These are phyloP conservation scores for Sclerodermus sp. DNA, from an alignment of 2,888 invertebrate species.

Conservation along the genomic window DNA sequence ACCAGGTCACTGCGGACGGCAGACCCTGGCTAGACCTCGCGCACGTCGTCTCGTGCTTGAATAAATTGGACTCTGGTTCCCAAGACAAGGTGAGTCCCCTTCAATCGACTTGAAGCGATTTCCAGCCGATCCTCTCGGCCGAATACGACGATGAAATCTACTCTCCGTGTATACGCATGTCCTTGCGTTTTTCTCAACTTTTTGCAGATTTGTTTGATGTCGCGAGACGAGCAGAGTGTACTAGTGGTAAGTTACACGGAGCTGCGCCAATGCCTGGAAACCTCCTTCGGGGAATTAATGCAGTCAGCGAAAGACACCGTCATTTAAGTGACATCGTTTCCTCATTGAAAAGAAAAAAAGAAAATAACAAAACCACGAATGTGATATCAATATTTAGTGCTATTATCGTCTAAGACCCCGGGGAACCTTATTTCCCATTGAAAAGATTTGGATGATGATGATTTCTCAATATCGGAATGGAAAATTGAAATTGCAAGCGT, in stretches of 20 bases:
- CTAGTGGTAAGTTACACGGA: slow-evolving; percentile 95
- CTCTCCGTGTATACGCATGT: too few species aligned
- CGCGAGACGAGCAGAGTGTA: slow-evolving; percentile 94
- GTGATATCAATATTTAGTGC: slow-evolving; percentile 56
- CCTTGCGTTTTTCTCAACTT: background rate
- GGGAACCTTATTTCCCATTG: too few species aligned
- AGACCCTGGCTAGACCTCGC: slow-evolving; percentile 96
- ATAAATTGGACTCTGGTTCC: slow-evolving; percentile 85
- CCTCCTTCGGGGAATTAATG: slow-evolving; percentile 84
- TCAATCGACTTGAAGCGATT: too few species aligned
- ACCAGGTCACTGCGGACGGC: slow-evolving; percentile 90
- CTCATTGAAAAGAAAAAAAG: too few species aligned
- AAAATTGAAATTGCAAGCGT: too few species aligned
- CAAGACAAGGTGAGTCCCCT: slow-evolving; percentile 68
- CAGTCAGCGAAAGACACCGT: slow-evolving; percentile 59
- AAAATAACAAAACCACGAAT: slow-evolving; percentile 53
- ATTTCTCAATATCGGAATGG: too few species aligned
- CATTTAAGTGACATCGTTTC: slow-evolving; percentile 22
- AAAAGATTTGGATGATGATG: too few species aligned
- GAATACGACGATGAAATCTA: background rate
- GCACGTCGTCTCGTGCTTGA: slow-evolving; percentile 90
- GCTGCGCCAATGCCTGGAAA: slow-evolving; percentile 91
- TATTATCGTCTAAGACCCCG: slow-evolving; percentile 49
- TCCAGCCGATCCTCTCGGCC: too few species aligned
- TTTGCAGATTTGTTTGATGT: slow-evolving; percentile 87